Evolutionary conservation across 2,888 invertebrate species (phyloP), one percentile per base, ranked within the genome.

Genomic region (Leuctra nigra): DNA sequence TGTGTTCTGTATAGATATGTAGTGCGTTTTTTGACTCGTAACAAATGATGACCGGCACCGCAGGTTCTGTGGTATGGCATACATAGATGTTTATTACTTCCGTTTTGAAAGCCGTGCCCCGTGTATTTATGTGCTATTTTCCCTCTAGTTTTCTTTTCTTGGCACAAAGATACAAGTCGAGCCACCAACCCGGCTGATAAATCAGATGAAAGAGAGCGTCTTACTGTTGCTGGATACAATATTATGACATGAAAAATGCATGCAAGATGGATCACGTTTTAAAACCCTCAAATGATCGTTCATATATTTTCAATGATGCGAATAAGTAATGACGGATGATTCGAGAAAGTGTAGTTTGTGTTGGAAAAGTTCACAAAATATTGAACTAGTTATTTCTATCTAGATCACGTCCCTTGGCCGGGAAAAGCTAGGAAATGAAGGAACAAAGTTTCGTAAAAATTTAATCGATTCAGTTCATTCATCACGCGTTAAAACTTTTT

Each of bases 71-170:
- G 29, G 14, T 24, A 35, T 16, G 22, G 50, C 50, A 50, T 50
- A 50, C 50, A 50, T 33, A 44, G 33, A 33, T 33, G 50, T 50
- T 50, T 50, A 50, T 50, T 50, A 50, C 50, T 50, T 50, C 50
- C 50, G 33, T 35, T 50, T 18, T 18, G 2, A n/a, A 20, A 50
- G 50, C 50, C 33, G 16, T 50, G 33, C 50, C 22, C 35, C 3
- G 25, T 48, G 48, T 48, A 48, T 48, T 48, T 48, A 48, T 48
- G 48, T 48, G 33, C 33, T 48, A 33, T 48, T 48, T 48, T 48
- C 48, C 20, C 20, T 48, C 29, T 14, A 13, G 20, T 48, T 48
- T 48, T 48, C 14, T 20, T 29, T 29, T 29, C 48, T 33, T 33
- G 33, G 48, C 33, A 48, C 25, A 25, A 7, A 18, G 48, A 48